Conservation (phyloP, 1,140 invertebrate genomes). For the Zaprionus tsacasi region DNA sequence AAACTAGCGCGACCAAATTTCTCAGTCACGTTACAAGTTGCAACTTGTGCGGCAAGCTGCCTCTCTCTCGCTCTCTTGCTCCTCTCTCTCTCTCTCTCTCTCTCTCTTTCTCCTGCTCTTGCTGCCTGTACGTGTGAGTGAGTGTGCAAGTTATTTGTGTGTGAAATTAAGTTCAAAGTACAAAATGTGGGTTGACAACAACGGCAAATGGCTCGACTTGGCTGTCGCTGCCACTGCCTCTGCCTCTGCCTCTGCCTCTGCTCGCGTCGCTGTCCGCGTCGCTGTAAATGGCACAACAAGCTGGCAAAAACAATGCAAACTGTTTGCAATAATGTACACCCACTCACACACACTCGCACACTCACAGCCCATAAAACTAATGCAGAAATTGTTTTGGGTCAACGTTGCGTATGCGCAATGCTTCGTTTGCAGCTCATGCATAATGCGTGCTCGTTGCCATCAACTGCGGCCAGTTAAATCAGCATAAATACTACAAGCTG, state of each 20-base stretch:
- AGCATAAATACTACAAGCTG: conserved; percentile 34
- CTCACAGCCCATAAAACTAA: conserved; percentile 59
- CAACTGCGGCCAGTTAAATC: conserved; percentile 35
- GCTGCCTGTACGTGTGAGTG: conserved; percentile 6
- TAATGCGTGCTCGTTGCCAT: conserved; percentile 30
- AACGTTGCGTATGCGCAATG: conserved; percentile 71
- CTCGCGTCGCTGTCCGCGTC: neutral
- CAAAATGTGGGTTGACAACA: conserved; percentile 72
- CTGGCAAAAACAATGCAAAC: conserved; percentile 28
- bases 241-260: neutral
- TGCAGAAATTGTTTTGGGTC: conserved; percentile 43
- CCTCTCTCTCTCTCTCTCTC: neutral
- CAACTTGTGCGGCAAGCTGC: conserved; percentile 38
- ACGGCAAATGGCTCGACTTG: conserved; percentile 14
- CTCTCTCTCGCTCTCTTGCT: neutral
- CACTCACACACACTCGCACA: neutral
- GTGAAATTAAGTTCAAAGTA: conserved; percentile 77
- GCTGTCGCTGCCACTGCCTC: too few relatives aligned
- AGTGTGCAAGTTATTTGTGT: conserved; percentile 56
- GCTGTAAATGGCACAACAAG: conserved; percentile 45
- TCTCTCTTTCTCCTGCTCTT: neutral
- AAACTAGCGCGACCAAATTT: conserved; percentile 38
- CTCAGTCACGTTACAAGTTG: conserved; percentile 50
- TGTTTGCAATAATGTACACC: conserved; percentile 25
- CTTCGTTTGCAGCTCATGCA: conserved; percentile 39